Percentiles rank a stretch among this genome's conserved stretches.
phyloP scores from a whole-genome alignment of 92 coral and sea anemone species.

The Porites lobata region DNA sequence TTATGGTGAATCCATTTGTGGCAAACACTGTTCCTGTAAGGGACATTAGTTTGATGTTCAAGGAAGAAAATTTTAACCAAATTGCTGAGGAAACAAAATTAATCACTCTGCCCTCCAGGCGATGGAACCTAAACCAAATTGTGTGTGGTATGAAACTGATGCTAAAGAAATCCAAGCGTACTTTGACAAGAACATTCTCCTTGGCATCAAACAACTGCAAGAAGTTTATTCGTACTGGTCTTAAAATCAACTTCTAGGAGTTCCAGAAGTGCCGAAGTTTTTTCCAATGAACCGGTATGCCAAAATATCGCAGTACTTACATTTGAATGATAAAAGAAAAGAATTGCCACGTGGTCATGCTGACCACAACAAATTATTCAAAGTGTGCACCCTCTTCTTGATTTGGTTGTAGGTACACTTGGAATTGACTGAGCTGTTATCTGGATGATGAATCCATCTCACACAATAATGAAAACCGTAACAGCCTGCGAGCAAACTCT shows the following conservation, averaged over 20 bases:
- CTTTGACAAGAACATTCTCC: neutral
- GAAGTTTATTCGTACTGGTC: slow-evolving; percentile 19
- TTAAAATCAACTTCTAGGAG: too few relatives aligned
- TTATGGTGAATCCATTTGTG: neutral
- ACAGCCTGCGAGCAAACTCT: too few relatives aligned
- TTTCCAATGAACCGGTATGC: too few relatives aligned
- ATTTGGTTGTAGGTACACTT: slow-evolving; percentile 2
- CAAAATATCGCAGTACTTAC: neutral
- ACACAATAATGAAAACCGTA: too few relatives aligned
- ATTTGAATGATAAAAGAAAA: neutral
- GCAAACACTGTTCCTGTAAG: slow-evolving; percentile 11
- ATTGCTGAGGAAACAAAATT: slow-evolving; percentile 1
- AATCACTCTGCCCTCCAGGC: neutral
- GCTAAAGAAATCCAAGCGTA: neutral
- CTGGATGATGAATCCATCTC: too few relatives aligned
- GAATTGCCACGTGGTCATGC: neutral
- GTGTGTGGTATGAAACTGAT: neutral
- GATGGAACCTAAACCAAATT: neutral
- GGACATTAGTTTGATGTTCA: neutral
- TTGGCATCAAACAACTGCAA: neutral
- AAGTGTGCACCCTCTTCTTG: slow-evolving; percentile 34
- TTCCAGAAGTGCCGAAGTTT: too few relatives aligned
- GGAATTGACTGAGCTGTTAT: too few relatives aligned
- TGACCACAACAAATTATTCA: slow-evolving; percentile 24
- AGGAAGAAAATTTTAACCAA: neutral